Percentiles rank a stretch among this genome's conserved stretches.
Evolutionary conservation across 2,113 vertebrate genomes (phyloP).

Genomic region (Crotalus tigris): DNA sequence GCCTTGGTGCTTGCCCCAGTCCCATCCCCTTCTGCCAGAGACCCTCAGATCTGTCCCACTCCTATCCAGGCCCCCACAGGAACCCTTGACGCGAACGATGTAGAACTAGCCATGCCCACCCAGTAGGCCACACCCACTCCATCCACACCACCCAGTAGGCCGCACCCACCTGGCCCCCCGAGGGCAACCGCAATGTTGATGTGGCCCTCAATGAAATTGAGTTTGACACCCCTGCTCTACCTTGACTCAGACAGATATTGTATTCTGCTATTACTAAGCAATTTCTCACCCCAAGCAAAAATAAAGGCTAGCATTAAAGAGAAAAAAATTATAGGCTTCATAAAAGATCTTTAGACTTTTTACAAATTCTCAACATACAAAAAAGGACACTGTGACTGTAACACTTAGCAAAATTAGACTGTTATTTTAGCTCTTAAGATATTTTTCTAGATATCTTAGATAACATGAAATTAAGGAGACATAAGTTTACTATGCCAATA

Average conservation of each 20-base stretch:
- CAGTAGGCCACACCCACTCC: no score
- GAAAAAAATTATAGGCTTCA: not conserved
- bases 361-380: not conserved
- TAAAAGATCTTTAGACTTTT: not conserved
- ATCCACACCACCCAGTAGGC: no score
- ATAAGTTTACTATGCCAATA: not conserved
- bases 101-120: no score
- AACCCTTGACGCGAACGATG: no score
- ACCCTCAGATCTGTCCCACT: no score
- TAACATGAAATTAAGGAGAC: conserved; percentile 3
- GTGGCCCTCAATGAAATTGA: no score
- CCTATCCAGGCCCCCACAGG: no score
- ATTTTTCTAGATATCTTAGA: conserved; percentile 4
- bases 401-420: not conserved
- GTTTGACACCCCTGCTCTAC: not conserved
- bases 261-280: not conserved
- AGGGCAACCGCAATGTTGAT: no score
- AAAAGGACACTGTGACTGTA: not conserved
- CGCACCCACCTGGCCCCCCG: no score
- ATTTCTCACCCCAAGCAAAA: not conserved
- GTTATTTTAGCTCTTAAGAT: not conserved
- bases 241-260: not conserved
- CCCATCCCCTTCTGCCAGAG: no score
- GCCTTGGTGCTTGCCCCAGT: no score
- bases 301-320: not conserved